These are phyloP conservation scores for Protosalanx chinensis DNA, from an alignment of 2,797 vertebrate genomes.

Conservation along the genomic window DNA sequence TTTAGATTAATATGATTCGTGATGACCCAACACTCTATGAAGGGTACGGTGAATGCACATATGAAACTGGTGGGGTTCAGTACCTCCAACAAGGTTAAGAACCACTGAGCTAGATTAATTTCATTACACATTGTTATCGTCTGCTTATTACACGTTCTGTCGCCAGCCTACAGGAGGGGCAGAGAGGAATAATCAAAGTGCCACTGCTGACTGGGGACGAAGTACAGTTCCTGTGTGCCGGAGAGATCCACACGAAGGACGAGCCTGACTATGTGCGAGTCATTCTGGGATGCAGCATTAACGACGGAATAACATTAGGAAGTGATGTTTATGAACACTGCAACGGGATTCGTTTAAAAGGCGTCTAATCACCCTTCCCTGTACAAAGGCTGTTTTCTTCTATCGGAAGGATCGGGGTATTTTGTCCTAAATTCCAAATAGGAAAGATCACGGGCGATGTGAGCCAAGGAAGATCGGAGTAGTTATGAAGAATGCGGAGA, in stretches of 20 bases:
- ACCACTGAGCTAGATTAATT: background rate
- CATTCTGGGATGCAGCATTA: conserved; percentile 30
- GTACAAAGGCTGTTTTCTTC: background rate
- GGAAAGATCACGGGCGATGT: conserved; percentile 4
- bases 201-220: background rate
- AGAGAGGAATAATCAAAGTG: background rate
- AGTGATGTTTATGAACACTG: conserved; percentile 3
- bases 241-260: conserved; percentile 19
- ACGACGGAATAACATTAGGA: conserved; percentile 50
- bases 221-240: background rate
- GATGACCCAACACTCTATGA: no score
- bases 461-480: conserved; percentile 31
- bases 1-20: no score
- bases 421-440: conserved; percentile 8
- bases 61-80: no score
- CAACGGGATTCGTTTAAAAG: conserved; percentile 4
- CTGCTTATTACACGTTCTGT: background rate
- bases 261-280: conserved; percentile 35
- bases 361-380: background rate
- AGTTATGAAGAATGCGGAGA: conserved; percentile 61
- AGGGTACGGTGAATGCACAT: no score
- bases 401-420: conserved; percentile 20
- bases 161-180: background rate
- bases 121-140: background rate
- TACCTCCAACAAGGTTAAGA: no score